Conservation (phyloP, 2,888 invertebrate species). For the Calliopum simillimum region DNA sequence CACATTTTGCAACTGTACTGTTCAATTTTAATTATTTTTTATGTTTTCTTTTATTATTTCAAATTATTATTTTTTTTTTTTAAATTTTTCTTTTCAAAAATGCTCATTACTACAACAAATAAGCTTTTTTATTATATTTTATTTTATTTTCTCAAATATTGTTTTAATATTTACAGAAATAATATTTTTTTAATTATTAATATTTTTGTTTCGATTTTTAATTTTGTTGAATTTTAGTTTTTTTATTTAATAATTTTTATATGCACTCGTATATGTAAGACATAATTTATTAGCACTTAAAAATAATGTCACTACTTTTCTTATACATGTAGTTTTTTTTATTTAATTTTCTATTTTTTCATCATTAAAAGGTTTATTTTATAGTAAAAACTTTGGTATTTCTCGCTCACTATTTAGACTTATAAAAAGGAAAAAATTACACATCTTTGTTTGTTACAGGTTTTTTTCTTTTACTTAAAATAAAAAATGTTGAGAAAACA, state of each 20-base stretch:
- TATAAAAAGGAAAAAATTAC: background rate
- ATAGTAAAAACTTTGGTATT: conserved; percentile 36
- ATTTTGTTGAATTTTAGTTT: conserved; percentile 2
- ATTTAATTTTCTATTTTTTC: conserved; percentile 34
- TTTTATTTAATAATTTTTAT: conserved; percentile 33
- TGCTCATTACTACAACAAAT: conserved; percentile 39
- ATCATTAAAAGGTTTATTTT: conserved; percentile 24
- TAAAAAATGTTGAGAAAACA: no score
- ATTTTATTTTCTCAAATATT: conserved; percentile 46
- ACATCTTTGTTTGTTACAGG: no score
- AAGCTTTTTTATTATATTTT: conserved; percentile 1
- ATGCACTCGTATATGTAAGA: conserved; percentile 34
- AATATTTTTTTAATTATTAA: conserved; percentile 3
- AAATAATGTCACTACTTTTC: conserved; percentile 43
- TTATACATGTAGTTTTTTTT: conserved; percentile 34
- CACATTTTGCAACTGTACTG: conserved; percentile 24
- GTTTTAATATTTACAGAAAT: conserved; percentile 1
- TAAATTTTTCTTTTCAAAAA: conserved; percentile 63
- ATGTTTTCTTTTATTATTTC: conserved; percentile 35
- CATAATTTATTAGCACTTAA: conserved; percentile 28
- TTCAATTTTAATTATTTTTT: conserved; percentile 29
- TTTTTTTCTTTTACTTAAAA: no score
- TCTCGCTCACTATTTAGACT: conserved; percentile 27
- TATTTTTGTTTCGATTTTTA: conserved; percentile 46
- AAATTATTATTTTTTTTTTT: conserved; percentile 16